These are phyloP conservation scores for Porites rus DNA, from an alignment of 92 coral and sea anemone genomes.

Conservation along the genomic window DNA sequence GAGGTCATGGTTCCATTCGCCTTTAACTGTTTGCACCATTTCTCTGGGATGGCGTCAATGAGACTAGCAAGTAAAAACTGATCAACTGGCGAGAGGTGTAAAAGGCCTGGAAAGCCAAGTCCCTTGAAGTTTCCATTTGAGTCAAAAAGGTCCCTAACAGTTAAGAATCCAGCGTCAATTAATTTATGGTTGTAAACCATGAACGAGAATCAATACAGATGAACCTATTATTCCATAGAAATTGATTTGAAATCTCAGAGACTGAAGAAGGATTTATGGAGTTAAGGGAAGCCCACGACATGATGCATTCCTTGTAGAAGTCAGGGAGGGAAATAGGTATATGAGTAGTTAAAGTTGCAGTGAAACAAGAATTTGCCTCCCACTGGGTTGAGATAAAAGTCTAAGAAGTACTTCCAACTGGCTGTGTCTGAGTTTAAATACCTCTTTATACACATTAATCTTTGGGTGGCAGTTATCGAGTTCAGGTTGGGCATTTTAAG, in stretches of 20 bases:
- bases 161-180: background rate
- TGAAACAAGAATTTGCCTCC: slow-evolving; percentile 26
- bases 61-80: too few species aligned
- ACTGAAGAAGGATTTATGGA: background rate
- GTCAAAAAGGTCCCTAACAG: background rate
- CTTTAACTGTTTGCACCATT: too few species aligned
- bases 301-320: slow-evolving; percentile 20
- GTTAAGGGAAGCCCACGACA: slow-evolving; percentile 14
- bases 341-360: slow-evolving; percentile 3
- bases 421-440: background rate
- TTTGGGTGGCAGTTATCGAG: slow-evolving; percentile 13
- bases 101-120: too few species aligned
- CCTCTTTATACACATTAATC: slow-evolving; percentile 28
- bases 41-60: too few species aligned
- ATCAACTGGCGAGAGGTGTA: too few species aligned
- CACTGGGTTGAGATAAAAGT: background rate
- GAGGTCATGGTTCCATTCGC: too few species aligned
- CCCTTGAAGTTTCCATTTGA: too few species aligned
- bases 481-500: slow-evolving; percentile 22
- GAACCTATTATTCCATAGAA: slow-evolving; percentile 24
- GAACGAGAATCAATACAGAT: background rate
- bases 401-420: background rate
- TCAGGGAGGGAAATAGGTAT: slow-evolving; percentile 7
- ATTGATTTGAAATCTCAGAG: slow-evolving; percentile 10
- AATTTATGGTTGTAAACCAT: background rate